Conservation (phyloP, 2,888 invertebrate species). For the Galeopsomyia nigrocyanea region DNA sequence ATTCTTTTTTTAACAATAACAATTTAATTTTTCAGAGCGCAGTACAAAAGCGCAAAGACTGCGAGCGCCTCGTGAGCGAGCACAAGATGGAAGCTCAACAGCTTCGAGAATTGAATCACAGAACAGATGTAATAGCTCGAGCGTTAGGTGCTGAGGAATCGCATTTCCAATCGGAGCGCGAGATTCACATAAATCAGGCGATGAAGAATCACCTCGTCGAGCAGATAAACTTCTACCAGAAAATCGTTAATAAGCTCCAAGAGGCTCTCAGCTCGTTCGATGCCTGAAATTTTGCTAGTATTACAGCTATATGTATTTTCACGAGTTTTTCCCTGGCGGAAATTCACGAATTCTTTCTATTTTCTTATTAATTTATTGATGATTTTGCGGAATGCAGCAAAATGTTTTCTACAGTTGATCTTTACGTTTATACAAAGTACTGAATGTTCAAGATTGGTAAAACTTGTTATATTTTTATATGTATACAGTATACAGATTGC, state of each 20-base stretch:
- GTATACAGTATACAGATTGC: too few relatives aligned
- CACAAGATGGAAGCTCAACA: slow-evolving; percentile 87
- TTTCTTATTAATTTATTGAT: too few relatives aligned
- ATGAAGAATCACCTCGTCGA: slow-evolving; percentile 89
- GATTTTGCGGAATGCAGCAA: too few relatives aligned
- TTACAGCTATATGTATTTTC: too few relatives aligned
- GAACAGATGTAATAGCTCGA: slow-evolving; percentile 94
- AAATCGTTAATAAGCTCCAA: slow-evolving; percentile 82
- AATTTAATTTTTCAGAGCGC: slow-evolving; percentile 77
- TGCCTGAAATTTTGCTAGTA: slow-evolving; percentile 50
- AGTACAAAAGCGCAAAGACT: slow-evolving; percentile 90
- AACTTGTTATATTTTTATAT: too few relatives aligned
- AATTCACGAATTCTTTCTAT: too few relatives aligned
- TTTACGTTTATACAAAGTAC: too few relatives aligned
- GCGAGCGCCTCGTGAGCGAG: slow-evolving; percentile 83
- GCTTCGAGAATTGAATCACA: slow-evolving; percentile 82
- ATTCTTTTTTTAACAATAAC: too few relatives aligned
- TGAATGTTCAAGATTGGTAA: too few relatives aligned
- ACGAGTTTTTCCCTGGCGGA: too few relatives aligned
- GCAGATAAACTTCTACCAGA: slow-evolving; percentile 93
- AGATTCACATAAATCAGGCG: slow-evolving; percentile 86
- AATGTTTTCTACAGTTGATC: too few relatives aligned
- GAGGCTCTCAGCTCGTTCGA: slow-evolving; percentile 71
- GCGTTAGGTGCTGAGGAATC: slow-evolving; percentile 94
- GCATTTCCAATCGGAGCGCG: slow-evolving; percentile 91